Evolutionary conservation across 2,797 vertebrate genomes (phyloP), one percentile per base, ranked within the genome.

Genomic region (Chiloscyllium punctatum): DNA sequence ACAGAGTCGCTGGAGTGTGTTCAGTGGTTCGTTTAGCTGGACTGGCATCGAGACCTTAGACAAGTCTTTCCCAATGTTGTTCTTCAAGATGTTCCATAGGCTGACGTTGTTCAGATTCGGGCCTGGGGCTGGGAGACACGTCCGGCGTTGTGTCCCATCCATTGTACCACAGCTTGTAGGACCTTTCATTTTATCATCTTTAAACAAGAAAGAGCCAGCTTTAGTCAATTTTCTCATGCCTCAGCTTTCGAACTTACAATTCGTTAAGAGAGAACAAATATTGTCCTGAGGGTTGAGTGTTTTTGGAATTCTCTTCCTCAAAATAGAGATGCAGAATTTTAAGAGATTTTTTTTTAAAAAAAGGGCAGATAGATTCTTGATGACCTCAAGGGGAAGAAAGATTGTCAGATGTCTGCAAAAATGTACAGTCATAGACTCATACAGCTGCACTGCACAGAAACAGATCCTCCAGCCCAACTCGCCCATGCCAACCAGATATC

Each of bases 51-150:
- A 98, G 48, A 99, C 97, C 6, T 98, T 98, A 0, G 98, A 99
- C 96, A 99, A 97, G 96, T 99, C 99, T 95, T 99, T 99, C 74
- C 99, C 99, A 0, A 99, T 98, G 97, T 99, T 99, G 98, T 99
- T 99, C 95, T 98, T 98, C 51, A 99, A 97, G 66, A 99, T 98
- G 96, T 97, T 97, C 98, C 99, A 98, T 96, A 99, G 97, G 96
- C 98, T 99, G 11, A 99, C 98, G 48, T 99, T 98, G 4, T 98
- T 97, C 96, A 98, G 98, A 4, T 98, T 98, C 0, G 97, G 42
- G 0, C 97, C 97, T 1, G 96, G 96, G 0, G 98, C 98, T 0
- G 98, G 98, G 16, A 99, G 97, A 82, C 96, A 95, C 16, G 97
- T 98, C 87, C 99, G 42, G 4, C 90, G 37, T 27, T 68, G 90